Base-by-base conservation (phyloP, 2,888 invertebrate species). In the Gandaritis pyraliata region DNA sequence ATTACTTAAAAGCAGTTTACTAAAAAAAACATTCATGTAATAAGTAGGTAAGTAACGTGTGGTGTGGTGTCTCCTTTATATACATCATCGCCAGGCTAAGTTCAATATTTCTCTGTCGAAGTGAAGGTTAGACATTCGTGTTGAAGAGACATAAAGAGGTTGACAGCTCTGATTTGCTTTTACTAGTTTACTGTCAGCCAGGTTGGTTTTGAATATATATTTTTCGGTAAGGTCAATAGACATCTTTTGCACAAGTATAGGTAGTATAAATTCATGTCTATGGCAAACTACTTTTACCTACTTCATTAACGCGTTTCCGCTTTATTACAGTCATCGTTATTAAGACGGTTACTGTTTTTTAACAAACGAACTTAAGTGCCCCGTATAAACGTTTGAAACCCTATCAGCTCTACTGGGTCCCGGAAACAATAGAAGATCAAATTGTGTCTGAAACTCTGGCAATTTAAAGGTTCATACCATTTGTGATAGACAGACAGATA, bases 111-210 rank as follows among this genome's bases (percentile, higher is more conserved):
- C 62, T 58, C 63, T 61, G 59, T 70, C 64, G 23, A 61, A 50
- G 49, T 52, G 64, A 68, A 72, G 66, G 66, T 68, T 66, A 68
- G 55, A 56, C 59, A 64, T 72, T 73, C 73, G 69, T 73, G 70
- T 64, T 60, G 64, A 58, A 58, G 66, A 61, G 63, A 51, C 62
- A 71, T 72, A 68, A 70, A 64, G 58, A 63, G 64, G 62, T 65
- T 71, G 72, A 71, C 69, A 70, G 69, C 64, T 68, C 57, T 64
- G 68, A 72, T 66, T 60, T 58, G 68, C 61, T 56, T 68, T 55
- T 55, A 65, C 61, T 52, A 57, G 64, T 64, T 64, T 69, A 67
- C 59, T 61, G 56, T 67, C 50, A 47, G 36, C 2, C 54, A 49
- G 45, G 23, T 47, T 58, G 56, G 47, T 41, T 62, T 62, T 62